A percentile compares a stretch with the other conserved stretches of the same genome.
Conservation (phyloP, 2,113 vertebrate genomes). For the Rhodinocichla rosea region DNA sequence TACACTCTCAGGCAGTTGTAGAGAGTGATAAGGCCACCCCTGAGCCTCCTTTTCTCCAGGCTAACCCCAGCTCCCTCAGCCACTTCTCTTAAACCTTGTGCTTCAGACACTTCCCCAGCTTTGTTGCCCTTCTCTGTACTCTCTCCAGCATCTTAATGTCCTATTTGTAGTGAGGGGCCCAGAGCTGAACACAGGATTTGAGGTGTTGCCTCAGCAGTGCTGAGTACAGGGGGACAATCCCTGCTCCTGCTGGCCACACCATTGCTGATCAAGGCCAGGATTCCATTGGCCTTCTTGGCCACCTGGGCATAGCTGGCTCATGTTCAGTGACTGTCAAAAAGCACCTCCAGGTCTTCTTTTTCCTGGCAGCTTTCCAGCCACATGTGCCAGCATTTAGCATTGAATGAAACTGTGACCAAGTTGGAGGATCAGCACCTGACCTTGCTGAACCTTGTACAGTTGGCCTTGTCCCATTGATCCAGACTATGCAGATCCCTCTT, state of each 20-base stretch:
- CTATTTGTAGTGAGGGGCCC: background rate
- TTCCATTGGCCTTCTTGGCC: background rate
- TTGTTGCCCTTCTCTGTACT: background rate
- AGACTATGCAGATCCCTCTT: background rate
- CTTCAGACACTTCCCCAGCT: background rate
- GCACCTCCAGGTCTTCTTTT: background rate
- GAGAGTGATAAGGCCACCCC: background rate
- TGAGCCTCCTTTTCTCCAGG: background rate
- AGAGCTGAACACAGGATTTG: no score
- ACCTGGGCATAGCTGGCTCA: background rate
- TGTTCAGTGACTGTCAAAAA: background rate
- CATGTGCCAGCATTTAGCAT: background rate
- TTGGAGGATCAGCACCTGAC: background rate
- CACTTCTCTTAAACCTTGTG: background rate
- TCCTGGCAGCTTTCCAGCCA: background rate
- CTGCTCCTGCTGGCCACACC: background rate
- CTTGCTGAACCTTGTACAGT: background rate
- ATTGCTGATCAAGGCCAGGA: background rate
- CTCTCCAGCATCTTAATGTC: rapidly evolving
- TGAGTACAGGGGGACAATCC: rapidly evolving
- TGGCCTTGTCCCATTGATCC: background rate
- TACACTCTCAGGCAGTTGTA: background rate
- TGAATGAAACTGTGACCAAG: background rate
- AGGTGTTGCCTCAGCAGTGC: background rate
- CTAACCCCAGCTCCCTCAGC: background rate